Evolutionary conservation across 2,113 vertebrate species (phyloP).

Genomic region (Glaucomys volans): DNA sequence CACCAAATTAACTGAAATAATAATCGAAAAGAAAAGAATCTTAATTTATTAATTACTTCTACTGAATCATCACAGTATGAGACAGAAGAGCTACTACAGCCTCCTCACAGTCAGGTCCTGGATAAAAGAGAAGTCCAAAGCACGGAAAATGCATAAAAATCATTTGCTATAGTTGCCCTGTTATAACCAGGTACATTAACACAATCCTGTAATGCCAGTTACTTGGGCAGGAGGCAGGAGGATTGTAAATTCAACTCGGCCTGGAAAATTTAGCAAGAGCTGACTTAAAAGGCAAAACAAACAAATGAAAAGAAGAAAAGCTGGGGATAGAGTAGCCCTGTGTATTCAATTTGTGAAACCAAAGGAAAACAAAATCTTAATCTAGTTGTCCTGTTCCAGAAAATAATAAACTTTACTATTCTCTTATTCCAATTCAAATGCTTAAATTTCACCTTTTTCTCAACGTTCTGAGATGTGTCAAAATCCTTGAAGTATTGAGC

Average conservation of each 20-base stretch:
- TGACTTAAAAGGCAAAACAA: too few relatives aligned
- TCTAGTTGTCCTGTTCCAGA: neutral
- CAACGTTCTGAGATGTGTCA: neutral
- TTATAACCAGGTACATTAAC: neutral
- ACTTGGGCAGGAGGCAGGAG: too few relatives aligned
- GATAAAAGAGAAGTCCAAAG: neutral
- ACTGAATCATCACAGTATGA: neutral
- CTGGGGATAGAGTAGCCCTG: too few relatives aligned
- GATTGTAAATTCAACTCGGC: too few relatives aligned
- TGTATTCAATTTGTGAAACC: too few relatives aligned
- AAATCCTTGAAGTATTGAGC: neutral
- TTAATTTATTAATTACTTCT: neutral
- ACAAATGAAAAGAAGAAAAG: accelerated
- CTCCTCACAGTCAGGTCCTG: neutral
- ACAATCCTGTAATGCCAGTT: too few relatives aligned
- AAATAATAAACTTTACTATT: neutral
- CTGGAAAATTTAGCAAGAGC: too few relatives aligned
- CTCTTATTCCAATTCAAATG: neutral
- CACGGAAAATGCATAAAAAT: neutral
- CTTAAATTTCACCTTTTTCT: neutral
- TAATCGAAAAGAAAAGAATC: neutral
- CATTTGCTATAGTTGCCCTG: neutral
- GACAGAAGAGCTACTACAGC: neutral
- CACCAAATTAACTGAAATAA: neutral
- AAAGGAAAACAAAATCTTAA: too few relatives aligned